Evolutionary conservation across 2,113 vertebrate species (phyloP).

Genomic region (Zosterops pallidus): DNA sequence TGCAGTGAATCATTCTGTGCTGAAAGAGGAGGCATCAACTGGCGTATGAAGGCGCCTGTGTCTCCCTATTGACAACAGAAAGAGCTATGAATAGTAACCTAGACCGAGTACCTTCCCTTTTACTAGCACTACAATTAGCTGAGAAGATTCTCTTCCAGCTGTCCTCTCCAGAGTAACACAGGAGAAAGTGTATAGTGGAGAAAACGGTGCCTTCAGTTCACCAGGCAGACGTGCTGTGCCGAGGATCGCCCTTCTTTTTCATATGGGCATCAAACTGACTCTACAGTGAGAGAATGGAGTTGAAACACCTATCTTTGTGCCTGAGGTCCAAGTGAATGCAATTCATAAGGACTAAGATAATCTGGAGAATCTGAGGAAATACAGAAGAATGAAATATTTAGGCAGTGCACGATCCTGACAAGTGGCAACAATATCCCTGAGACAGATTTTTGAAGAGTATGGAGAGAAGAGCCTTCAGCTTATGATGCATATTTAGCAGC

Average conservation of each 20-base stretch:
- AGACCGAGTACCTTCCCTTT: background rate
- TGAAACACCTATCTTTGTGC: background rate
- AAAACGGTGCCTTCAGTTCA: background rate
- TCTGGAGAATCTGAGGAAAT: background rate
- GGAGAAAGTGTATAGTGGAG: background rate
- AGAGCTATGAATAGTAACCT: background rate
- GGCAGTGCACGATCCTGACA: background rate
- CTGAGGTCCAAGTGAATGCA: background rate
- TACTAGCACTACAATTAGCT: background rate
- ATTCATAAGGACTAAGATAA: background rate
- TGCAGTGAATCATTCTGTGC: background rate
- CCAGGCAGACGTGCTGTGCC: background rate
- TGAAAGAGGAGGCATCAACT: background rate
- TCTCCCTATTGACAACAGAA: background rate
- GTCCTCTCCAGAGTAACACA: background rate
- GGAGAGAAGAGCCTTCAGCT: background rate
- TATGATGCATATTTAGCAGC: constrained; percentile 25
- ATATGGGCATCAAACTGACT: background rate
- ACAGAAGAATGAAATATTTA: background rate
- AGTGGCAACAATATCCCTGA: background rate
- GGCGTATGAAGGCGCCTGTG: background rate
- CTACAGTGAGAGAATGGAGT: background rate
- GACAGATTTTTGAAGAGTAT: background rate
- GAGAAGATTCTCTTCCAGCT: background rate
- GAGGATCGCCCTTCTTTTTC: background rate